phyloP scores from a whole-genome alignment of 2,888 invertebrate species.

The Harpalus rubripes region DNA sequence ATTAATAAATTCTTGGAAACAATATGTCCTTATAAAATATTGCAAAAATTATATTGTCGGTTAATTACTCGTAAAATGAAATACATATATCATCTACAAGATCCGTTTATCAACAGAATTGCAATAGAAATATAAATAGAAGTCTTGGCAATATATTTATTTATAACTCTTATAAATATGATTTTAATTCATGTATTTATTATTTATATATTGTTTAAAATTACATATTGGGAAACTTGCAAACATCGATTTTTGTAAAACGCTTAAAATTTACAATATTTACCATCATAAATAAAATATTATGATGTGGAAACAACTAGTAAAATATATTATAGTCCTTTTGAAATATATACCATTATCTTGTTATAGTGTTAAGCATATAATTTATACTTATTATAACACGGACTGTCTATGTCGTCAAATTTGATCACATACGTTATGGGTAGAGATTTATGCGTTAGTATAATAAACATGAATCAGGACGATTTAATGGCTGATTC shows the following conservation, averaged over 20 bases:
- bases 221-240: not conserved
- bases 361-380: not conserved
- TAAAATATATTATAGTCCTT: not conserved
- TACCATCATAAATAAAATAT: not conserved
- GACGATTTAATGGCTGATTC: not conserved
- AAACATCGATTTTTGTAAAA: not conserved
- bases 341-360: not conserved
- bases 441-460: not conserved
- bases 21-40: conserved; percentile 18
- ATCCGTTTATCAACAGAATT: not conserved
- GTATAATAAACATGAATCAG: not conserved
- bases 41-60: not conserved
- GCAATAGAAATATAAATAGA: not conserved
- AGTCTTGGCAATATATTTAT: not conserved
- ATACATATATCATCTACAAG: not conserved
- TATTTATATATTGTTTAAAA: not conserved
- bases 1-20: conserved; percentile 34
- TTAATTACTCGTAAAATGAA: not conserved
- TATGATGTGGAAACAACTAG: not conserved
- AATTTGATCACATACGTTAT: not conserved
- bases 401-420: not conserved
- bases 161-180: not conserved
- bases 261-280: not conserved
- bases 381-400: not conserved
- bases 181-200: not conserved